Base-by-base conservation (phyloP, 2,888 invertebrate genomes). In the Chymomyza caudatula region DNA sequence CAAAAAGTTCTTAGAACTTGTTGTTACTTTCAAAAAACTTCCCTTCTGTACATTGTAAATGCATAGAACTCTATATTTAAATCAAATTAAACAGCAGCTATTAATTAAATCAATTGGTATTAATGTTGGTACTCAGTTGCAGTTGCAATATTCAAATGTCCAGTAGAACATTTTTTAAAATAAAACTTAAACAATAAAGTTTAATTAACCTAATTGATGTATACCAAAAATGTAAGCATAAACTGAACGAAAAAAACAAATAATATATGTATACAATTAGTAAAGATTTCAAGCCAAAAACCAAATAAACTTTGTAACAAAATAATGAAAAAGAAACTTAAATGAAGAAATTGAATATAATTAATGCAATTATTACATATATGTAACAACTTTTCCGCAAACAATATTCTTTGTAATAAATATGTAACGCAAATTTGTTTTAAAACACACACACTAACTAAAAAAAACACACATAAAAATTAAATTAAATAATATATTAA, bases 401-500 rank as follows among this genome's bases (percentile, higher is more conserved):
- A 57, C 47, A 58, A 66, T 22, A 47, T 72, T 74, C 68, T 59
- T 60, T 78, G 71, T 78, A 80, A 66, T 66, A 56, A 67, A 65
- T 52, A 63, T 71, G 65, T 67, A 73, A 72, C 69, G 73, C 67
- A 71, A 70, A 65, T 77, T 69, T 58, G 73, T 75, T 79, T 80
- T 47, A 20, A 67, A 61, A 63, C 52, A 60, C n/a, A 51, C 25
- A 47, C 29, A 59, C n/a, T 5, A 47, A 55, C 29, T 23, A 71
- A 25, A 13, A 11, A 29, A 56, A 22, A 25, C 25, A 59, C 55
- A 55, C 23, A 59, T 58, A 53, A 59, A 59, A 57, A 69, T 75
- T 78, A 59, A 82, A 82, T 73, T 77, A 72, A 79, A 77, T 58
- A 69, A 74, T 79, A 82, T 77, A 82, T 75, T 73, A 79, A 80